Base-by-base conservation (phyloP, 2,113 vertebrate genomes). In the Apistogramma diplotaenia region DNA sequence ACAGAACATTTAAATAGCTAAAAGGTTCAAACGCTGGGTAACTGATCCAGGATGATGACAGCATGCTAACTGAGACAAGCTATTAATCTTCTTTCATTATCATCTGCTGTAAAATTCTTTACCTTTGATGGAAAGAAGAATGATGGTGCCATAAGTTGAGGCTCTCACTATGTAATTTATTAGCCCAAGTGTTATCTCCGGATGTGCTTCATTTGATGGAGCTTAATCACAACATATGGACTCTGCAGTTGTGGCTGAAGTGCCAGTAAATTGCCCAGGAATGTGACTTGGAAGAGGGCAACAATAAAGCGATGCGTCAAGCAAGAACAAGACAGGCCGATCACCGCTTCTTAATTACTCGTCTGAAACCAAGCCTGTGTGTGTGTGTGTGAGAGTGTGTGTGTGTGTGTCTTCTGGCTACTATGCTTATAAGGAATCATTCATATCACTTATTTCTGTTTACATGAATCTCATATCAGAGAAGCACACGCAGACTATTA, bases 331-430 rank as follows among this genome's bases (percentile, higher is more conserved):
- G 89, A 89, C 83, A 40, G 76, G 43, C 67, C 19, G 18, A 85
- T 85, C 82, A 57, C 60, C 76, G 72, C 19, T 75, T 75, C 53
- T 86, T 91, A 89, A 92, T 90, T 81, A 88, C 78, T 58, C 76
- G 62, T 67, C 80, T 56, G 76, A 79, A 55, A 56, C 40, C 23
- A 43, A 70, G 40, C 40, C 23, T 19, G 62, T 27, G 56, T 31
- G 70, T n/a, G 27, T 78, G 23, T 10, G 9, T 59, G 62, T 15
- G 18, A n/a, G 33, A 5, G 76, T 40, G 21, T 49, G 72, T 31
- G 31, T 31, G 31, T 31, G 31, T 31, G 31, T 6, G 31, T 31
- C 1, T 31, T 31, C 5, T 31, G 31, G 5, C 74, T 49, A 6
- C 87, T 54, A 75, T 9, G 13, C 85, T 86, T 53, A 86, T 35